These are phyloP conservation scores for Carcharodon carcharias DNA, from an alignment of 2,797 vertebrate genomes.

Conservation along the genomic window DNA sequence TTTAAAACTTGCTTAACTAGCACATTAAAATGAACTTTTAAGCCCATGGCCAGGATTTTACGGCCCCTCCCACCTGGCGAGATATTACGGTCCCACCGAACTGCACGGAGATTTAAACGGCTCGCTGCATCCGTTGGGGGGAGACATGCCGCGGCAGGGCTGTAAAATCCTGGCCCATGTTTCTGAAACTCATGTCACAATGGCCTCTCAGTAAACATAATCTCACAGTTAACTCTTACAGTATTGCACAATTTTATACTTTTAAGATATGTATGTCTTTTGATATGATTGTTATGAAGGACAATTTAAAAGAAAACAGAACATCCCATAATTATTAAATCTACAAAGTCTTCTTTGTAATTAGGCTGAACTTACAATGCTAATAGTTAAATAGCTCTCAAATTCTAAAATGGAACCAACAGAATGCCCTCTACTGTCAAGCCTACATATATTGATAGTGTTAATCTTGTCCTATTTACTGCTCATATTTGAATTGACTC, in stretches of 20 bases:
- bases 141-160: no score
- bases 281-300: background rate
- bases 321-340: background rate
- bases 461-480: slow-evolving; percentile 32
- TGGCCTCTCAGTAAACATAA: background rate
- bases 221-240: background rate
- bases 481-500: background rate
- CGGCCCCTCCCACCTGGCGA: no score
- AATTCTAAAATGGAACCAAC: background rate
- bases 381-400: background rate
- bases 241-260: background rate
- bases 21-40: slow-evolving; percentile 33
- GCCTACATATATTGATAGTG: slow-evolving; percentile 22
- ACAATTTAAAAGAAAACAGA: background rate
- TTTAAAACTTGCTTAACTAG: slow-evolving; percentile 21
- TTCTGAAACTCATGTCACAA: slow-evolving; percentile 11
- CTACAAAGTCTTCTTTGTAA: background rate
- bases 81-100: no score
- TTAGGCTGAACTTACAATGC: background rate
- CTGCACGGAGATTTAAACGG: no score
- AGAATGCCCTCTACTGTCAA: slow-evolving; percentile 30
- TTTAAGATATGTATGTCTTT: background rate
- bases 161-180: background rate
- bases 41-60: background rate
- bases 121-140: no score